A percentile compares a stretch with the other conserved stretches of the same genome.
Conservation (phyloP, 2,888 invertebrate genomes). For the Scrobipalpa atriplicella region DNA sequence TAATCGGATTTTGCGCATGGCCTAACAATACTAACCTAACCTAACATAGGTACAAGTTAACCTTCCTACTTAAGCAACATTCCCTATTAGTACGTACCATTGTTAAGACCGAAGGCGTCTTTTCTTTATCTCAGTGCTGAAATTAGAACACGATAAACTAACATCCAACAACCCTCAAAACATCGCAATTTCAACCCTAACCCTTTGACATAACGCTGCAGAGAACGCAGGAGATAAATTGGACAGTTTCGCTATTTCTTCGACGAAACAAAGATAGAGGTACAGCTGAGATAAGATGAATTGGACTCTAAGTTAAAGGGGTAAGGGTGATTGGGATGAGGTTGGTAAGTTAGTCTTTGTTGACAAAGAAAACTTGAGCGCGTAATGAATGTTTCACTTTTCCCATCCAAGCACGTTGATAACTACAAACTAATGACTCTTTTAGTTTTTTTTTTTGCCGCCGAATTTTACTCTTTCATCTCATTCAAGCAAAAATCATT, state of each 20-base stretch:
- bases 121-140: slow-evolving; percentile 23
- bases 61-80: not conserved
- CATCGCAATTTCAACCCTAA: not conserved
- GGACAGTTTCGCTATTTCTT: slow-evolving; percentile 20
- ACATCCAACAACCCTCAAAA: not conserved
- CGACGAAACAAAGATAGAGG: not conserved
- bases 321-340: not conserved
- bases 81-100: slow-evolving; percentile 21
- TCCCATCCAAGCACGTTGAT: slow-evolving; percentile 13
- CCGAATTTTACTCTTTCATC: too few relatives aligned
- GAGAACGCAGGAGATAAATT: not conserved
- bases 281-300: not conserved
- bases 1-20: too few relatives aligned
- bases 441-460: too few relatives aligned
- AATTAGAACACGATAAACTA: slow-evolving; percentile 28
- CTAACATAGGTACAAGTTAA: too few relatives aligned
- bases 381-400: slow-evolving; percentile 28
- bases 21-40: too few relatives aligned
- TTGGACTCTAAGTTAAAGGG: not conserved
- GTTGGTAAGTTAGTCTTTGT: slow-evolving; percentile 8
- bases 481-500: too few relatives aligned
- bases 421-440: slow-evolving; percentile 24
- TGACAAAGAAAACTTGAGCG: slow-evolving; percentile 27
- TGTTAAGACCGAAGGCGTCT: slow-evolving; percentile 12
- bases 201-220: not conserved